phyloP scores from a whole-genome alignment of 2,888 invertebrate genomes.

The Taphrorychus bicolor region DNA sequence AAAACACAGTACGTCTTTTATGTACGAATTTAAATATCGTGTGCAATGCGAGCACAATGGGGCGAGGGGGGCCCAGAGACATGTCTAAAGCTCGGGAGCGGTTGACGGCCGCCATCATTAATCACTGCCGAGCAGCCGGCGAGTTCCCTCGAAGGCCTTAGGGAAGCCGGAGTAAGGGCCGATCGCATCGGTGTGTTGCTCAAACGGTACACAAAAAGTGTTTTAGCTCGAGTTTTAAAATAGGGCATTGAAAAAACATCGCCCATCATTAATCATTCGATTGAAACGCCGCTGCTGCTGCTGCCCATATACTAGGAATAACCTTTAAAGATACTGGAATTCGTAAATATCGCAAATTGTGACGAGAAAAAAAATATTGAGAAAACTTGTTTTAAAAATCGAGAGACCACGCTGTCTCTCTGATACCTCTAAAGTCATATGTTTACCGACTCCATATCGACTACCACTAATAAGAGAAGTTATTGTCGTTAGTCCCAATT shows the following conservation, averaged over 20 bases:
- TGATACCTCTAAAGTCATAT: too few relatives aligned
- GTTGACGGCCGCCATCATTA: slow-evolving; percentile 60
- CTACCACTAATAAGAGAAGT: too few relatives aligned
- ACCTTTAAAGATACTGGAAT: slow-evolving; percentile 1
- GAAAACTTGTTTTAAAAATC: too few relatives aligned
- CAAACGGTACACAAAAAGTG: slow-evolving; percentile 39
- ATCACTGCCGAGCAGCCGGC: slow-evolving; percentile 60
- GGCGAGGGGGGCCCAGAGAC: slow-evolving; percentile 53
- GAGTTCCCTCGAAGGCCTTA: slow-evolving; percentile 42
- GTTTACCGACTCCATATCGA: too few relatives aligned
- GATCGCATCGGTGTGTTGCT: slow-evolving; percentile 37
- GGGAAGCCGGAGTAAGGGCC: slow-evolving; percentile 39
- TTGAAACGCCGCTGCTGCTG: slow-evolving; percentile 15
- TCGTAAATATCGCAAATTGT: slow-evolving; percentile 6
- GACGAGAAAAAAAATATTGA: too few relatives aligned
- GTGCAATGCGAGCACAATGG: slow-evolving; percentile 49
- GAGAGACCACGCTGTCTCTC: too few relatives aligned
- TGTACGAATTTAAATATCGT: slow-evolving; percentile 58
- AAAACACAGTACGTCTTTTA: slow-evolving; percentile 59
- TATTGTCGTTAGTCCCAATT: too few relatives aligned
- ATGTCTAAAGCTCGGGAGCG: slow-evolving; percentile 61
- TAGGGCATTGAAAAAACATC: slow-evolving; percentile 36
- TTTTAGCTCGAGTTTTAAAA: slow-evolving; percentile 40
- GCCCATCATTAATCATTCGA: slow-evolving; percentile 30
- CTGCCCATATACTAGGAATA: neutral